These are phyloP conservation scores for Conistra vaccinii DNA, from an alignment of 2,888 invertebrate genomes.

Conservation along the genomic window DNA sequence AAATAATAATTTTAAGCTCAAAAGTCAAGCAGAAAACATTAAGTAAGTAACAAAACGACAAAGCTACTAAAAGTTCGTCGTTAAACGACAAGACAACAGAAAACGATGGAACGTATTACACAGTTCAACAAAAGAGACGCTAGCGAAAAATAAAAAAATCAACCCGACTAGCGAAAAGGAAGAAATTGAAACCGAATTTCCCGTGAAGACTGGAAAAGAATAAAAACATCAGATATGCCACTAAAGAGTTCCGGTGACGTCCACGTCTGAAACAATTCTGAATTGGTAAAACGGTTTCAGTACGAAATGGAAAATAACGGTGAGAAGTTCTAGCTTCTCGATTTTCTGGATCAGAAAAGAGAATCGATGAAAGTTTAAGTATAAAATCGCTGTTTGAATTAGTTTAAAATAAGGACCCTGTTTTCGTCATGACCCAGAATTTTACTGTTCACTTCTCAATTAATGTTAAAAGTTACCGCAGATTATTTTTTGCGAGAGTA, in stretches of 20 bases:
- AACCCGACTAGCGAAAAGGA: constrained; percentile 58
- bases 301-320: constrained; percentile 54
- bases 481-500: background rate
- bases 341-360: constrained; percentile 20
- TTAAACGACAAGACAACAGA: constrained; percentile 33
- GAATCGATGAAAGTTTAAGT: constrained; percentile 22
- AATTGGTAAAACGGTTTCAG: constrained; percentile 57
- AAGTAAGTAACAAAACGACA: background rate
- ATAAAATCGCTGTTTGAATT: constrained; percentile 17
- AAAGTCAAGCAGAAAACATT: constrained; percentile 10
- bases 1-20: background rate
- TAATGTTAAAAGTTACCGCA: background rate
- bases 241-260: constrained; percentile 56
- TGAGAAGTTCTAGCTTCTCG: constrained; percentile 44
- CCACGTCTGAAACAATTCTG: constrained; percentile 59
- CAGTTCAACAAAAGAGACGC: constrained; percentile 41
- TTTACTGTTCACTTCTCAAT: background rate
- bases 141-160: constrained; percentile 54
- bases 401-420: constrained; percentile 15
- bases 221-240: constrained; percentile 61
- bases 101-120: constrained; percentile 45
- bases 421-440: background rate
- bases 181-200: constrained; percentile 72
- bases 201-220: constrained; percentile 64
- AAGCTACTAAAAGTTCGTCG: constrained; percentile 27